Evolutionary conservation across 1,140 invertebrate genomes (phyloP), one percentile per base, ranked within the genome.

Genomic region (Scaptomyza graminum): DNA sequence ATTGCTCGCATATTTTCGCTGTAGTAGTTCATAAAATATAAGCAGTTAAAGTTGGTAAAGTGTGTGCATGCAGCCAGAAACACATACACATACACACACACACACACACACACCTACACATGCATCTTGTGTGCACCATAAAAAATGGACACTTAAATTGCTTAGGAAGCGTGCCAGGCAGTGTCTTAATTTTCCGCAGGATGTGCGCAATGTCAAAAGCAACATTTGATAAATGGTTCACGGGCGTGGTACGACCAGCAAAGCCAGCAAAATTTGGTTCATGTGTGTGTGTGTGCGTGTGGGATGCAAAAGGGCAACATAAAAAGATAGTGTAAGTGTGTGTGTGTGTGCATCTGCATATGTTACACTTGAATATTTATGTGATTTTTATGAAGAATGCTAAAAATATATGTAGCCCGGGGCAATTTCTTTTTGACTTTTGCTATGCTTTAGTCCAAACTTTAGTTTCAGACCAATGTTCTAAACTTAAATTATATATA

Each of bases 121-220:
- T 61, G 51, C 65, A 69, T 49, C 64, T 68, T 52, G 52, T 50
- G 56, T 13, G 37, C 55, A 57, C 22, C 43, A 47, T 34, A 79
- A 84, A 83, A 83, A 84, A 76, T 72, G 63, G 59, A 69, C 67
- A 79, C 64, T 87, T 73, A 75, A 87, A 87, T 88, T 88, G 83
- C 64, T 85, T 79, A 70, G 74, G 62, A 85, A 87, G 75, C 76
- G 67, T 79, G 79, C 75, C 79, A 83, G 79, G 74, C 79, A 88
- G 75, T 84, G 81, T 84, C 81, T 84, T 84, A 84, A 84, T 84
- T 84, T 84, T 84, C 81, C 81, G 81, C 81, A 80, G 81, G 81
- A 84, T 85, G 81, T 84, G 81, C 82, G 77, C 81, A 70, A 74
- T 84, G 82, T 88, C 83, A 87, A 83, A 83, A 88, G 67, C 61